Evolutionary conservation across 37 sponge, comb jelly and placozoan genomes (phyloP).

Genomic region (Oopsacas minuta): DNA sequence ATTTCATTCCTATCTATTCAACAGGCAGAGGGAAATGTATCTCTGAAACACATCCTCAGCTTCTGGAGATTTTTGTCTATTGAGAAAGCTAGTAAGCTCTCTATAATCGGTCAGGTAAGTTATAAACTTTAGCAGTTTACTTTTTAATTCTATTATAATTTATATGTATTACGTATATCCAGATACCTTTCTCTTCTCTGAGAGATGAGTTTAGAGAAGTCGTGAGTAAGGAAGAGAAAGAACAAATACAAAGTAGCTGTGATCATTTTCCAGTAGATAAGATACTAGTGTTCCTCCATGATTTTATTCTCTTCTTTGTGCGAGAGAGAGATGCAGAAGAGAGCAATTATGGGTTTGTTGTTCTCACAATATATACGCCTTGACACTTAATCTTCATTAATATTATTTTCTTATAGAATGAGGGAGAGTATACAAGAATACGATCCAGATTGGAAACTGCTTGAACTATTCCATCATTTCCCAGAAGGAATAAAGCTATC

Average conservation of each 20-base stretch:
- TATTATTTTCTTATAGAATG: no score
- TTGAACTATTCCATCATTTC: no score
- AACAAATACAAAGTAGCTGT: neutral
- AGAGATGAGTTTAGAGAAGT: neutral
- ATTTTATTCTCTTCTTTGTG: neutral
- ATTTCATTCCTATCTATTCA: neutral
- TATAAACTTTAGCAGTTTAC: no score
- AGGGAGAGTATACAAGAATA: no score
- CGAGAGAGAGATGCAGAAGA: neutral
- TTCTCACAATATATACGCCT: no score
- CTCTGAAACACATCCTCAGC: slow-evolving; percentile 2
- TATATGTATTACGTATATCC: no score
- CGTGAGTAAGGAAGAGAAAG: neutral
- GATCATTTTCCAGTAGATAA: slow-evolving; percentile 1
- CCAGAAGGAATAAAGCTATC: no score
- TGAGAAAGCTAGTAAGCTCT: neutral
- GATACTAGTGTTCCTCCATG: neutral
- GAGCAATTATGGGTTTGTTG: neutral
- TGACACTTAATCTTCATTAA: no score
- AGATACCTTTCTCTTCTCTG: slow-evolving; percentile 14
- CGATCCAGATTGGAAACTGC: no score
- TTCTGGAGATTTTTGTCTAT: neutral
- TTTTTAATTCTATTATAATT: no score
- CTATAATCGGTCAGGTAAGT: slow-evolving; percentile 1
- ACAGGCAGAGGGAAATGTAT: neutral